Evolutionary conservation across 1,140 invertebrate species (phyloP).

Genomic region (Mercenaria mercenaria): DNA sequence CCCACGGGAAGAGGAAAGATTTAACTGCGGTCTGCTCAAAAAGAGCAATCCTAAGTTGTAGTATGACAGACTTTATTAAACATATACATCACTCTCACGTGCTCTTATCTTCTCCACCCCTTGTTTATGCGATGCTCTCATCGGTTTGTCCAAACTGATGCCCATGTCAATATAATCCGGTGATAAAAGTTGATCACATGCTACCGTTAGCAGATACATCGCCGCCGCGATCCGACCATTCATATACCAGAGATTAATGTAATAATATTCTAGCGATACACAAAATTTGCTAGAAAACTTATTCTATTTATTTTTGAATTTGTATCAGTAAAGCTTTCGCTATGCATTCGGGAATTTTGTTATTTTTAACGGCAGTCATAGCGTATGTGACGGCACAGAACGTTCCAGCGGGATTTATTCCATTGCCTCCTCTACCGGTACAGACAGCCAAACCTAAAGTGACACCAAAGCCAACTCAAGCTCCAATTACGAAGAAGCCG

Average conservation of each 20-base stretch:
- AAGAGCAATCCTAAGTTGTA: neutral
- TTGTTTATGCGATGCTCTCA: conserved; percentile 24
- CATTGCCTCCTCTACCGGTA: conserved; percentile 49
- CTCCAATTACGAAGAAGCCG: conserved; percentile 14
- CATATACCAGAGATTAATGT: neutral
- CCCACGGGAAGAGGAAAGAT: neutral
- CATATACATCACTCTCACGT: neutral
- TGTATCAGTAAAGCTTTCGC: neutral
- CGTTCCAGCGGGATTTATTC: conserved; percentile 50
- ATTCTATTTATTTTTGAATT: too few relatives aligned
- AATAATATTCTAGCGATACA: neutral
- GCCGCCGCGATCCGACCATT: neutral
- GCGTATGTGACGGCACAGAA: neutral
- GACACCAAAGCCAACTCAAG: neutral
- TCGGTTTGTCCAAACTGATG: conserved; percentile 29
- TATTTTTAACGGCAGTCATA: neutral
- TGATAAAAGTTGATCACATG: conserved; percentile 28
- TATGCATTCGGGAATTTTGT: neutral
- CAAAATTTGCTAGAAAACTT: neutral
- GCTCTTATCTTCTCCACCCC: conserved; percentile 29
- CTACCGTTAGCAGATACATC: neutral
- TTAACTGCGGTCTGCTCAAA: neutral
- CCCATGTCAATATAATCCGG: neutral
- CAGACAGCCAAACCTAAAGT: conserved; percentile 1
- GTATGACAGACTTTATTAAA: too few relatives aligned